Evolutionary conservation across 2,888 invertebrate genomes (phyloP).

Genomic region (Idaea aversata): DNA sequence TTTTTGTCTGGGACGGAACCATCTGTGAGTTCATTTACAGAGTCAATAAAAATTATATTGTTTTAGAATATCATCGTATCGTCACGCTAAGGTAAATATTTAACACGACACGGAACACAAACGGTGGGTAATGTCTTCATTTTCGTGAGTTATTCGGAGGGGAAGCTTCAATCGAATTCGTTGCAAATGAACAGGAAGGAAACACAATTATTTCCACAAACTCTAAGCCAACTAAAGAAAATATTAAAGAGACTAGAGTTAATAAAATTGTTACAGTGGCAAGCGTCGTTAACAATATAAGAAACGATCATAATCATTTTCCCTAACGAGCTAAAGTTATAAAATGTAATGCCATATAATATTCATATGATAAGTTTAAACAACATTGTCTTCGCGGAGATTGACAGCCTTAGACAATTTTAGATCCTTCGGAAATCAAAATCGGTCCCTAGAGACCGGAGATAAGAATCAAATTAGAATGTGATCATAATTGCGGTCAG

Average conservation of each 20-base stretch:
- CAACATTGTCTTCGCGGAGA: constrained; percentile 10
- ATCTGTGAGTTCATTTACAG: background rate
- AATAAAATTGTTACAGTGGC: background rate
- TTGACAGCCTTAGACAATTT: constrained; percentile 6
- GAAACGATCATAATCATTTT: background rate
- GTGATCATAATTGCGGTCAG: constrained; percentile 24
- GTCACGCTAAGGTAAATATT: background rate
- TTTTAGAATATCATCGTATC: background rate
- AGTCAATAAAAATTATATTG: background rate
- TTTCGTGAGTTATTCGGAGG: background rate
- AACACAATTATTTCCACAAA: background rate
- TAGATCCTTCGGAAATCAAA: constrained; percentile 1
- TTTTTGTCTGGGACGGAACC: constrained; percentile 10
- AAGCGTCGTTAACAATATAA: background rate
- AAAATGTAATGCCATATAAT: background rate
- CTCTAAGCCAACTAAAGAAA: background rate
- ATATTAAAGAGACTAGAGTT: background rate
- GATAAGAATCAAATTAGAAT: constrained; percentile 8
- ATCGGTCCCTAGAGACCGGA: background rate
- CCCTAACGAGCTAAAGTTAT: background rate
- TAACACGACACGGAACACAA: background rate
- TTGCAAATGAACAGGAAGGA: background rate
- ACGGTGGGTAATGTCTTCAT: background rate
- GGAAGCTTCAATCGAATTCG: background rate
- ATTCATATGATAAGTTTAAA: constrained; percentile 7